Percentiles rank a stretch among this genome's conserved stretches.
These are phyloP conservation scores for Drosophila demipolita DNA, from an alignment of 2,888 invertebrate species.

Conservation along the genomic window DNA sequence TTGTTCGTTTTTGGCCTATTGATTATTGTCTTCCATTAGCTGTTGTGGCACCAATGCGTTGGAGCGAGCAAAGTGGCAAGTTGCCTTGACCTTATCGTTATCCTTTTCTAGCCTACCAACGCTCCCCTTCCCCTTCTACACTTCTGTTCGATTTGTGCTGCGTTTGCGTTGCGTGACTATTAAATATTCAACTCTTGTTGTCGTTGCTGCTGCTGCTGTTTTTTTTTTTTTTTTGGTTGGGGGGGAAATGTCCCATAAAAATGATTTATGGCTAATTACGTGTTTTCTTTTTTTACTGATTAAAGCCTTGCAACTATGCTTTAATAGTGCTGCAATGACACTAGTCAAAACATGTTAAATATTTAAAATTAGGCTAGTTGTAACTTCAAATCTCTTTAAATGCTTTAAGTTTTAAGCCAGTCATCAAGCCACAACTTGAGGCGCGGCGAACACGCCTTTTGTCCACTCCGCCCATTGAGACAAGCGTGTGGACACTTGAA, in stretches of 20 bases:
- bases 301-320: constrained; percentile 16
- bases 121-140: too few species aligned
- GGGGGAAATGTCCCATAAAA: constrained; percentile 79
- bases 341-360: neutral
- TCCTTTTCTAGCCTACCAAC: constrained; percentile 44
- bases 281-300: constrained; percentile 8
- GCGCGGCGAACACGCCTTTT: constrained; percentile 31
- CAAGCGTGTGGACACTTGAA: constrained; percentile 40
- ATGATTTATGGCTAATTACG: constrained; percentile 77
- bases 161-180: constrained; percentile 74
- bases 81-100: constrained; percentile 54
- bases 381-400: neutral
- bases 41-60: constrained; percentile 12
- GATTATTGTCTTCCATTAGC: constrained; percentile 59
- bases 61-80: constrained; percentile 11
- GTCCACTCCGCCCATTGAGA: constrained; percentile 22
- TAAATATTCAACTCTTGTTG: constrained; percentile 63
- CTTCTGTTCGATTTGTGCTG: constrained; percentile 52
- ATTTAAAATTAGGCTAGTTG: neutral
- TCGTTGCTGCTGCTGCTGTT: constrained; percentile 14
- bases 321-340: constrained; percentile 16
- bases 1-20: constrained; percentile 39
- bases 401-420: constrained; percentile 4
- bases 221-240: constrained; percentile 21
- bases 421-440: constrained; percentile 8